Evolutionary conservation across 2,113 vertebrate genomes (phyloP).

Genomic region (Calyptomena viridis): DNA sequence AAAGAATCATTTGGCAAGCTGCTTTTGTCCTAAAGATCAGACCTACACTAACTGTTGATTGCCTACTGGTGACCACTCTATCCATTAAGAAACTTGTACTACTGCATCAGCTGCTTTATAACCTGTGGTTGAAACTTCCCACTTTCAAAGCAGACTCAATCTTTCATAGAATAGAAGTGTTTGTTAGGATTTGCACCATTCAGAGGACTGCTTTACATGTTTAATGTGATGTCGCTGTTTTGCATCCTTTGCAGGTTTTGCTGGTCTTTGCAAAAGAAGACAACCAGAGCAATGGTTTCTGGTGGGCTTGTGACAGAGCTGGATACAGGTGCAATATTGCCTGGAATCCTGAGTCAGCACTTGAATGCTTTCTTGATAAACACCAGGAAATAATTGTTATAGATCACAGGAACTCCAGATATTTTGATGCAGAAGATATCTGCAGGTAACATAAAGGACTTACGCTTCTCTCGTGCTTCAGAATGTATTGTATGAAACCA

Average conservation of each 20-base stretch:
- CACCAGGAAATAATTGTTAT: constrained; percentile 94
- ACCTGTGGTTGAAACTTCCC: background rate
- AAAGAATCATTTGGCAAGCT: background rate
- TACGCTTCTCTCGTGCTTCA: background rate
- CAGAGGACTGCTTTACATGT: background rate
- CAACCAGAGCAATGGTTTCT: constrained; percentile 92
- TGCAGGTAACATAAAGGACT: constrained; percentile 81
- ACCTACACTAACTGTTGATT: background rate
- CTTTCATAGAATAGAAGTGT: background rate
- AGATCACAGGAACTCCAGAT: constrained; percentile 84
- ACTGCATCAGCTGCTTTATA: background rate
- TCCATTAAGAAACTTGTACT: background rate
- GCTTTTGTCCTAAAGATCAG: background rate
- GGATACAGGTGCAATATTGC: constrained; percentile 90
- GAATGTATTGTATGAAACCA: background rate
- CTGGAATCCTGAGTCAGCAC: constrained; percentile 86
- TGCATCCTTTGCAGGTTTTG: constrained; percentile 82
- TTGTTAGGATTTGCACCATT: background rate
- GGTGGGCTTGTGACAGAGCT: constrained; percentile 95
- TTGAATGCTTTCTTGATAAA: constrained; percentile 92
- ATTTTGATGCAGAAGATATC: constrained; percentile 86
- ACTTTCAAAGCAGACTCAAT: background rate
- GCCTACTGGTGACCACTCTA: background rate
- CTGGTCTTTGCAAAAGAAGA: constrained; percentile 95
- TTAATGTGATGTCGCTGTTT: background rate